Conservation (phyloP, 2,113 vertebrate species). For the Nyctibius bracteatus region DNA sequence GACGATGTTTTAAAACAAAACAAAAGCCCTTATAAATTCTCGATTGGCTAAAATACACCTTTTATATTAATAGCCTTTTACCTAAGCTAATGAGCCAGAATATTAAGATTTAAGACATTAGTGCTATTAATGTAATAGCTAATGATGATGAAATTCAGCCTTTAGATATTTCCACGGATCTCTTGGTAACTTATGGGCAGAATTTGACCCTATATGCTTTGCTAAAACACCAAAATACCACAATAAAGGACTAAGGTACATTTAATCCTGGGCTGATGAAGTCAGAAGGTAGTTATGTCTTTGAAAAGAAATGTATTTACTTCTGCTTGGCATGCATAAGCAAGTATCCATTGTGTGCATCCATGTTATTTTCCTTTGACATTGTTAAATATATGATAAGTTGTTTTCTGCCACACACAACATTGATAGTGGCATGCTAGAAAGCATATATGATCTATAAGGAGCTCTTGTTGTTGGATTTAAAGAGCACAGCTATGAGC, state of each 20-base stretch:
- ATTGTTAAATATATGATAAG: slow-evolving; percentile 1
- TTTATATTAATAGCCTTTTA: slow-evolving; percentile 16
- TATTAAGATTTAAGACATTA: slow-evolving; percentile 41
- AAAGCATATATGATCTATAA: neutral
- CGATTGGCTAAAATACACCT: slow-evolving; percentile 15
- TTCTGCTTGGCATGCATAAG: neutral
- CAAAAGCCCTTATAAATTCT: slow-evolving; percentile 2
- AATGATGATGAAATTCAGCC: slow-evolving; percentile 30
- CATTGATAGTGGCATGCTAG: neutral
- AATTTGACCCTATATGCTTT: neutral
- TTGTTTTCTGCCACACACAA: neutral
- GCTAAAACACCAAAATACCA: neutral
- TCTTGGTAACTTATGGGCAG: neutral
- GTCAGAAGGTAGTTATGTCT: neutral
- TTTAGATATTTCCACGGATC: neutral
- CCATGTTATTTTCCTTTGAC: neutral
- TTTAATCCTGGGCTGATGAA: slow-evolving; percentile 8
- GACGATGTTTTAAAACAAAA: slow-evolving; percentile 4
- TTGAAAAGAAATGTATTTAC: neutral
- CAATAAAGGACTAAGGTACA: neutral
- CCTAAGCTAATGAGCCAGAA: slow-evolving; percentile 42
- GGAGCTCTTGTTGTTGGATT: neutral
- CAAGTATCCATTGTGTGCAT: neutral
- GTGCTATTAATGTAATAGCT: slow-evolving; percentile 9
- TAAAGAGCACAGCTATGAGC: neutral